Base-by-base conservation (phyloP, 2,797 vertebrate species). In the Crocidura indochinensis region DNA sequence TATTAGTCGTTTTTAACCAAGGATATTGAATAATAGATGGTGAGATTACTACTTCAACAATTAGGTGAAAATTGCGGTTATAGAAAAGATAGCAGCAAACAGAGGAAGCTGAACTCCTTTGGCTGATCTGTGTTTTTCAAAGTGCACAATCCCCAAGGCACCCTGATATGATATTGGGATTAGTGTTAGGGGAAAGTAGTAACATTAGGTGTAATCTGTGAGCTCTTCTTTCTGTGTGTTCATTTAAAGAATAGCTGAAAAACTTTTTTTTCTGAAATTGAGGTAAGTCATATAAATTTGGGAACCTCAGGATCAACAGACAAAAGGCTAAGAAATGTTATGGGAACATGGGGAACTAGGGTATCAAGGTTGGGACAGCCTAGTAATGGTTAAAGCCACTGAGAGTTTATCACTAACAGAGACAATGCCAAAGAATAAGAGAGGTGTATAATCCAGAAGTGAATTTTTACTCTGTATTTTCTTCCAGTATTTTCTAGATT, bases 381-480 rank as follows among this genome's bases (percentile, higher is more conserved):
- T 19, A 15, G 11, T 11, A 10, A 29, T 3, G 67, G 0, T 64
- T 69, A 24, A 14, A 65, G 11, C 14, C 47, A 65, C 6, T 49
- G 38, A 91, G 5, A 22, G 44, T 2, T 53, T 24, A 4, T 1
- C 67, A 74, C 4, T 49, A 3, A 20, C 53, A 65, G 47, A 51
- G 17, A 31, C 27, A 15, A 20, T 67, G 44, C 46, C n/a, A 26
- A 78, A 2, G 46, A 5, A 5, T 8, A 60, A 6, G 5, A 8
- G 24, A 27, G 2, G 53, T 1, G 31, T 1, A 15, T 60, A 20
- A 3, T 4, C 31, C 24, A 15, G 6, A 2, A 27, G 8, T 19
- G 19, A 19, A 15, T 11, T 74, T 12, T 10, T 8, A 29, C 0
- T 2, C 11, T 47, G 46, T 12, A 53, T 1, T 0, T 9, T 8